Evolutionary conservation across 2,888 invertebrate genomes (phyloP).

Genomic region (Acanthoscelides obtectus): DNA sequence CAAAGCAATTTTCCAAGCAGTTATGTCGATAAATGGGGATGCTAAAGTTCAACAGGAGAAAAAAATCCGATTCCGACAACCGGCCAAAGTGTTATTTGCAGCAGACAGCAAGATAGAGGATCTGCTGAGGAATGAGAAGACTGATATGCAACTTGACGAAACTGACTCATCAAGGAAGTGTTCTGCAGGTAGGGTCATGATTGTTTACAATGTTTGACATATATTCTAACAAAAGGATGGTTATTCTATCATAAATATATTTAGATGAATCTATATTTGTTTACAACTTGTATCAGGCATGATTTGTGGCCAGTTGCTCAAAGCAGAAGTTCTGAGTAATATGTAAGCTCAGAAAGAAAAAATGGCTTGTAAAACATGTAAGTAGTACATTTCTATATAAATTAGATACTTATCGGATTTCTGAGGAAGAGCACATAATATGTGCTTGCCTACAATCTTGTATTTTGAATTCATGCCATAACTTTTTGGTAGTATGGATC

Average conservation of each 20-base stretch:
- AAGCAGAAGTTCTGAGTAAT: too few species aligned
- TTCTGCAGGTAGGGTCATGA: not conserved
- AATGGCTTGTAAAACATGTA: too few species aligned
- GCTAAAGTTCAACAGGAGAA: constrained; percentile 34
- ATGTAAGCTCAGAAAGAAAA: too few species aligned
- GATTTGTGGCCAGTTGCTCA: too few species aligned
- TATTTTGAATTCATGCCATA: too few species aligned
- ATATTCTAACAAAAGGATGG: not conserved
- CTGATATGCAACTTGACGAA: not conserved
- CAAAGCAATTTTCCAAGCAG: not conserved
- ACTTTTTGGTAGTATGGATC: too few species aligned
- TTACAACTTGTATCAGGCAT: too few species aligned
- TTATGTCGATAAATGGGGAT: constrained; percentile 1
- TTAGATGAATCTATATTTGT: not conserved
- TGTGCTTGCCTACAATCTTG: too few species aligned
- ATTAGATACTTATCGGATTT: too few species aligned
- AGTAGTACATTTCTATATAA: too few species aligned
- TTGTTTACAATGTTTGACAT: not conserved
- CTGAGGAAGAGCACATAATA: too few species aligned
- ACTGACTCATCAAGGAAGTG: not conserved
- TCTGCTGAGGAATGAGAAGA: constrained; percentile 32
- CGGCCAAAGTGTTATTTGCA: constrained; percentile 43
- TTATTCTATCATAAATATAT: not conserved
- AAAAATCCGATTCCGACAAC: constrained; percentile 49
- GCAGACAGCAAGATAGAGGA: constrained; percentile 45